Evolutionary conservation across 1,140 invertebrate genomes (phyloP).

Genomic region (Aricia agestis): DNA sequence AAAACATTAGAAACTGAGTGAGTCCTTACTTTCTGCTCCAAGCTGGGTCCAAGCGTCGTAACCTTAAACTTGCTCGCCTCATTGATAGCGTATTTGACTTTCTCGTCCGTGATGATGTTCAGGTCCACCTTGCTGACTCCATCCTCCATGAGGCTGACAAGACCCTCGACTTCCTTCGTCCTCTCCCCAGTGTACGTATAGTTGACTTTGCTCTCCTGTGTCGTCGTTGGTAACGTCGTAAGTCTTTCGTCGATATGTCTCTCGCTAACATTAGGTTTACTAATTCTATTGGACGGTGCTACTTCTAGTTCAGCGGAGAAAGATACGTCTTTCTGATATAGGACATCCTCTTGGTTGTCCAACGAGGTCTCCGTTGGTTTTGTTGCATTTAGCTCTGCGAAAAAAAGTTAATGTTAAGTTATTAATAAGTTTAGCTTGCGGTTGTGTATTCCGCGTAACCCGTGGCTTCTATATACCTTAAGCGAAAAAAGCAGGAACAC

Average conservation of each 20-base stretch:
- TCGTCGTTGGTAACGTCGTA: constrained; percentile 39
- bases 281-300: constrained; percentile 66
- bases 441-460: too few relatives aligned
- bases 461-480: too few relatives aligned
- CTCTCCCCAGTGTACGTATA: constrained; percentile 60
- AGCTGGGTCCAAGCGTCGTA: constrained; percentile 69
- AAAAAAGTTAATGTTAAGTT: constrained; percentile 18
- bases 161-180: constrained; percentile 58
- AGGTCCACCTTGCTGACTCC: constrained; percentile 67
- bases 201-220: constrained; percentile 35
- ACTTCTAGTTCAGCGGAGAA: constrained; percentile 85
- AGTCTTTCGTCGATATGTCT: constrained; percentile 54
- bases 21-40: constrained; percentile 73
- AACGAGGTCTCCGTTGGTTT: constrained; percentile 75
- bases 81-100: constrained; percentile 35
- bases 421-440: too few relatives aligned
- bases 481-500: too few relatives aligned
- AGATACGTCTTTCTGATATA: constrained; percentile 89
- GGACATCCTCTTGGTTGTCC: constrained; percentile 83
- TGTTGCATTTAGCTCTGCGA: constrained; percentile 85
- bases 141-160: constrained; percentile 66
- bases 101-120: constrained; percentile 61
- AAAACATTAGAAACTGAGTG: too few relatives aligned
- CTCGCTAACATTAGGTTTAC: constrained; percentile 54
- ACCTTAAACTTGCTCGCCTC: constrained; percentile 47